These are phyloP conservation scores for Chymomyza caudatula DNA, from an alignment of 2,888 invertebrate species.

Conservation along the genomic window DNA sequence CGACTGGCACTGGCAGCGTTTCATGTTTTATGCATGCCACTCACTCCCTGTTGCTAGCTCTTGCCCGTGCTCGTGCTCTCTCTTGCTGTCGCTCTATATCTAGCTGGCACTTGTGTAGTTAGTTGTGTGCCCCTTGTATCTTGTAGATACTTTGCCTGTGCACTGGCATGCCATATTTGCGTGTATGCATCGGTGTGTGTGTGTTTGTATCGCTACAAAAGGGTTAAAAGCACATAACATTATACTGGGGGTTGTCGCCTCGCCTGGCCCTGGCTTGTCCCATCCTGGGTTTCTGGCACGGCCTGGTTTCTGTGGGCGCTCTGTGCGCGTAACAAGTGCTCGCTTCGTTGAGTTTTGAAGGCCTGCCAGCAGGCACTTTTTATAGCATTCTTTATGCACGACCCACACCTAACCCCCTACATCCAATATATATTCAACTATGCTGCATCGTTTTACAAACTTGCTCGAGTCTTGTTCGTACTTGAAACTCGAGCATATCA, in stretches of 20 bases:
- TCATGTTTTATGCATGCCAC: constrained; percentile 57
- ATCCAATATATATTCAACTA: not conserved
- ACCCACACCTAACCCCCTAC: not conserved
- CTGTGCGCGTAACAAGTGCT: constrained; percentile 38
- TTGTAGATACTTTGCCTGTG: not conserved
- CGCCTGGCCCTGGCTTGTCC: not conserved
- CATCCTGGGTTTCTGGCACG: not conserved
- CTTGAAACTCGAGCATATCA: constrained; percentile 41
- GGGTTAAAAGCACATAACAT: constrained; percentile 1
- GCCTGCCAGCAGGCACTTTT: not conserved
- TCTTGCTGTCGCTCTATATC: not conserved
- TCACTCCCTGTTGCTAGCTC: not conserved
- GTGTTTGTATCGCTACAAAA: not conserved
- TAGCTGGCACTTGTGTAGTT: not conserved
- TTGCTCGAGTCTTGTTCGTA: constrained; percentile 33
- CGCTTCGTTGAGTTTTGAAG: constrained; percentile 48
- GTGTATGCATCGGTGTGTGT: not conserved
- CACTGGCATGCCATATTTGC: not conserved
- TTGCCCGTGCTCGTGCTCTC: not conserved
- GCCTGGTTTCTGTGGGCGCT: not conserved
- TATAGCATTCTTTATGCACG: not conserved
- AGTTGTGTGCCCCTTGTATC: not conserved
- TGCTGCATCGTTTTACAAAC: not conserved
- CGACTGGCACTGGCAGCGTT: constrained; percentile 9
- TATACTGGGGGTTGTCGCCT: not conserved